Conservation (phyloP, 1,140 invertebrate species). For the Brachionus plicatilis region DNA sequence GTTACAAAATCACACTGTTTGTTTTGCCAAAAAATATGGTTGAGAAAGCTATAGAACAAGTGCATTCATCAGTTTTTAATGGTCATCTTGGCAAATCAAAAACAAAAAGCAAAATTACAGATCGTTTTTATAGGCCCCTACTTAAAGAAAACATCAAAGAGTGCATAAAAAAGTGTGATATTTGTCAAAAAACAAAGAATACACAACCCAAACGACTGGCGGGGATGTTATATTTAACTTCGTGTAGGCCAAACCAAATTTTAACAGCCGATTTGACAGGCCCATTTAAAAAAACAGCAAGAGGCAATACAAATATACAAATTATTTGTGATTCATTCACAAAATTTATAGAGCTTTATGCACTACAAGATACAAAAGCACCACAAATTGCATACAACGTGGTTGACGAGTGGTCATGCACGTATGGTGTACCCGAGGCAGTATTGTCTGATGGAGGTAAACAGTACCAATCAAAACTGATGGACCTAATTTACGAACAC, state of each 20-base stretch:
- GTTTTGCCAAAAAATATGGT: neutral
- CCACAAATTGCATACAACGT: neutral
- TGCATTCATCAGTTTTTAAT: neutral
- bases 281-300: neutral
- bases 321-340: neutral
- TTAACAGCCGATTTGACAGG: neutral
- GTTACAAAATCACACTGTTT: neutral
- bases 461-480: neutral
- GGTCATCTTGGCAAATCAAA: neutral
- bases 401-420: neutral
- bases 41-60: neutral
- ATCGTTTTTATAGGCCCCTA: neutral
- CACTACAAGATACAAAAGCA: neutral
- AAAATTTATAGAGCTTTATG: neutral
- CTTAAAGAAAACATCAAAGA: neutral
- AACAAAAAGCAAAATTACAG: neutral
- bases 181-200: neutral
- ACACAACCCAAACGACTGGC: neutral
- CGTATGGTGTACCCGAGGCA: neutral
- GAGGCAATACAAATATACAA: neutral
- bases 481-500: neutral
- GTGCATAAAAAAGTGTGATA: neutral
- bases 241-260: neutral
- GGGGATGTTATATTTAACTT: neutral
- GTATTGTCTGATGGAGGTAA: neutral